phyloP scores from a whole-genome alignment of 2,888 invertebrate genomes.

The Bedellia somnulentella region DNA sequence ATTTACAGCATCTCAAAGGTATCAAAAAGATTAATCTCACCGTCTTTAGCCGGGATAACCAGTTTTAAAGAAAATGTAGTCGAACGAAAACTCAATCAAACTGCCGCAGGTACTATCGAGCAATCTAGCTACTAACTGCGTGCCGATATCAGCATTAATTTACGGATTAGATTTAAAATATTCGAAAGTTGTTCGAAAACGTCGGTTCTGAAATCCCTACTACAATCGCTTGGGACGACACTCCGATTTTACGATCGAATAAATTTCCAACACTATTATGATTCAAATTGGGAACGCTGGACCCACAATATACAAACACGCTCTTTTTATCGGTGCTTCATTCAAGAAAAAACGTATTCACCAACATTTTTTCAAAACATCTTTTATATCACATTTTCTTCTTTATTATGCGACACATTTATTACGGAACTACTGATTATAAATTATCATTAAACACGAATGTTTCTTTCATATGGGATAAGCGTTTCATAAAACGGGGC shows the following conservation, averaged over 20 bases:
- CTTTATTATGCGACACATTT: conserved; percentile 10
- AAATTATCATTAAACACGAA: conserved; percentile 22
- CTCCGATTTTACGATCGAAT: conserved; percentile 53
- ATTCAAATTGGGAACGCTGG: conserved; percentile 44
- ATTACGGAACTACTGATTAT: conserved; percentile 16
- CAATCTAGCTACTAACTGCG: too few relatives aligned
- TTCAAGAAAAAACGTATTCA: conserved; percentile 27
- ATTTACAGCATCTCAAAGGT: too few relatives aligned
- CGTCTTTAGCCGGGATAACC: too few relatives aligned
- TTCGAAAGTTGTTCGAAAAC: neutral
- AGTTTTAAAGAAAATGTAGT: too few relatives aligned
- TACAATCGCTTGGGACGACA: conserved; percentile 42
- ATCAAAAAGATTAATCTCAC: too few relatives aligned
- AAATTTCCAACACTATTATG: conserved; percentile 59
- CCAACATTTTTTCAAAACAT: conserved; percentile 37
- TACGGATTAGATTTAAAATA: conserved; percentile 3
- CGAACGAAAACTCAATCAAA: too few relatives aligned
- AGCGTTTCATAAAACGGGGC: conserved; percentile 20
- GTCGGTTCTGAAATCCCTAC: conserved; percentile 9
- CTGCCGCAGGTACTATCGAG: too few relatives aligned
- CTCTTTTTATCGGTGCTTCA: conserved; percentile 23
- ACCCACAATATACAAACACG: conserved; percentile 46
- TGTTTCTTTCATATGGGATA: conserved; percentile 35
- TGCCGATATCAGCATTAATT: conserved; percentile 1
- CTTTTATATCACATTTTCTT: neutral